These are phyloP conservation scores for Patella caerulea DNA, from an alignment of 2,888 invertebrate genomes.

Conservation along the genomic window DNA sequence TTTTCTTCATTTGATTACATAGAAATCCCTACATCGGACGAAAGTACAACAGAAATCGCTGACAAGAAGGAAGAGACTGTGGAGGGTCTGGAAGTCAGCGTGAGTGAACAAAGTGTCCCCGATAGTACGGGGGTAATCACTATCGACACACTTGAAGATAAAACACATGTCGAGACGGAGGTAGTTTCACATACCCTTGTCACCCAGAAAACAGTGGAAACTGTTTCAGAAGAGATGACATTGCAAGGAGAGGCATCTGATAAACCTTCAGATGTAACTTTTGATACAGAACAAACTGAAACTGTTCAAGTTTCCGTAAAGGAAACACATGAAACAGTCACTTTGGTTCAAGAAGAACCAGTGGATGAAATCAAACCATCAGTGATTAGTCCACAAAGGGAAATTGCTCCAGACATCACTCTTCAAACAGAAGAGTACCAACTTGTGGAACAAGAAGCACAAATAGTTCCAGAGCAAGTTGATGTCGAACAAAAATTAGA, in stretches of 20 bases:
- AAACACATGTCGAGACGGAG: constrained; percentile 54
- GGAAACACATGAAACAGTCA: neutral
- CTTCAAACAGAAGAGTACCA: neutral
- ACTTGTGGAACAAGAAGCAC: neutral
- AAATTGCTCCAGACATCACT: constrained; percentile 11
- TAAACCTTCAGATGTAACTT: neutral
- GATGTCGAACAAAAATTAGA: constrained; percentile 2
- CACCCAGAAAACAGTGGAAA: constrained; percentile 39
- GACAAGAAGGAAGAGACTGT: constrained; percentile 33
- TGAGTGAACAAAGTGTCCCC: constrained; percentile 51
- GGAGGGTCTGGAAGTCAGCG: constrained; percentile 58
- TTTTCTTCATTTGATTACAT: constrained; percentile 4
- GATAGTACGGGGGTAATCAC: constrained; percentile 51
- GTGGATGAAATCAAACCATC: constrained; percentile 1
- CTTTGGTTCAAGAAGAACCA: constrained; percentile 4
- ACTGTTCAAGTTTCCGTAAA: neutral
- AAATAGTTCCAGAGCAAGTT: neutral
- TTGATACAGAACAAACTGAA: neutral
- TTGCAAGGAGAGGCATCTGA: constrained; percentile 23
- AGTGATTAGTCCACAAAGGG: constrained; percentile 5
- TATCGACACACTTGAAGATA: constrained; percentile 56
- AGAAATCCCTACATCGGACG: constrained; percentile 23
- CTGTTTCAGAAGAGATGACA: constrained; percentile 32
- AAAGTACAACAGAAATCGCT: constrained; percentile 25
- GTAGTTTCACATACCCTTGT: constrained; percentile 61